Percentiles rank a stretch among this genome's conserved stretches.
phyloP scores from a whole-genome alignment of 2,888 invertebrate genomes.

The Prenolepis imparis region DNA sequence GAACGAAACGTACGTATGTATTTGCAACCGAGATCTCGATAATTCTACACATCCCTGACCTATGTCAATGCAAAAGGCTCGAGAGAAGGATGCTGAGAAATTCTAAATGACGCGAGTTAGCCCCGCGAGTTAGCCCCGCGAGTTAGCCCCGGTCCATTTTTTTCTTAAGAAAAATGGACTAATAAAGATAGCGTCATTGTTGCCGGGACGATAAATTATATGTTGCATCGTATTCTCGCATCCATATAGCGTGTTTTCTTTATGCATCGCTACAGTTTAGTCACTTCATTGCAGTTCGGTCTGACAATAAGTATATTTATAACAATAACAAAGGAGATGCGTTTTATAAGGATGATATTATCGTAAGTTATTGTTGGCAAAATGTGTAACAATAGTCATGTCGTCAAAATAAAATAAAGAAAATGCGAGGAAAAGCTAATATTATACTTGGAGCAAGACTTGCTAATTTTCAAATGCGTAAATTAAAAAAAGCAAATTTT shows the following conservation, averaged over 20 bases:
- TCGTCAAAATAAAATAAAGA: not conserved
- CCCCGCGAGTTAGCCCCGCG: no score
- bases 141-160: not conserved
- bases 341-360: slow-evolving; percentile 6
- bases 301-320: not conserved
- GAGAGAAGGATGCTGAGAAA: not conserved
- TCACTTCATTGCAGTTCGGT: not conserved
- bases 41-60: slow-evolving; percentile 33
- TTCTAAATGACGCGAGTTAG: not conserved
- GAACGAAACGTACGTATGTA: not conserved
- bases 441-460: not conserved
- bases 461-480: not conserved
- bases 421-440: not conserved
- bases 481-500: not conserved
- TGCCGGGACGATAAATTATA: not conserved
- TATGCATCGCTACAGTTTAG: not conserved
- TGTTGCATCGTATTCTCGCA: not conserved
- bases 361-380: not conserved
- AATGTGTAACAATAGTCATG: slow-evolving; percentile 12
- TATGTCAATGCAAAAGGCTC: slow-evolving; percentile 25
- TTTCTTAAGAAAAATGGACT: not conserved
- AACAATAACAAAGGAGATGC: not conserved
- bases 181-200: not conserved
- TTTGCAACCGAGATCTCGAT: not conserved
- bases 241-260: not conserved